phyloP scores from a whole-genome alignment of 92 coral and sea anemone genomes.

The Micromussa lordhowensis region DNA sequence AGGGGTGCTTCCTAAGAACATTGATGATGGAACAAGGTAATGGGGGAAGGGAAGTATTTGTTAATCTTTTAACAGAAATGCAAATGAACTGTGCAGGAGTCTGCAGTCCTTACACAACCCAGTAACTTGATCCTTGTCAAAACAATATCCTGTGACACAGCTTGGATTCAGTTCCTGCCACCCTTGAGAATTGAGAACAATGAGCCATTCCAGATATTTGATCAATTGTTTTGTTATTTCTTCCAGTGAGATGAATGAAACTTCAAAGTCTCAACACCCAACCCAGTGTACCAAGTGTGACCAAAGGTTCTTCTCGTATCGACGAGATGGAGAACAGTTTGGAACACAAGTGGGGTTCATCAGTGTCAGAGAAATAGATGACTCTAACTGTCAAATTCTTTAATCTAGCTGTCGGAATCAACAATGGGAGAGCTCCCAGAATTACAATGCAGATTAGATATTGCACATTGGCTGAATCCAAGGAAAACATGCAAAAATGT shows the following conservation, averaged over 20 bases:
- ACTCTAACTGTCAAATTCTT: slow-evolving; percentile 19
- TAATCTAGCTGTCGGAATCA: background rate
- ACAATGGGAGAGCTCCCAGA: background rate
- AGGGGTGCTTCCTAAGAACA: slow-evolving; percentile 73
- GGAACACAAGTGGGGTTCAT: slow-evolving; percentile 92
- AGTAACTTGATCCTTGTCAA: too few relatives aligned
- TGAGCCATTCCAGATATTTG: background rate
- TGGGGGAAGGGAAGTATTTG: background rate
- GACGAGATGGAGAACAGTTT: slow-evolving; percentile 85
- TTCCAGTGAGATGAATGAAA: slow-evolving; percentile 21
- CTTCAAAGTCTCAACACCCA: slow-evolving; percentile 41
- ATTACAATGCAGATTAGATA: background rate
- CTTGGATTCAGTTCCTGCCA: background rate
- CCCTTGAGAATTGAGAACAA: background rate
- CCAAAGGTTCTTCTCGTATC: slow-evolving; percentile 86
- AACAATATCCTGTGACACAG: background rate
- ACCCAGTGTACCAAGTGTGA: slow-evolving; percentile 91
- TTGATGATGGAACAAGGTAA: slow-evolving; percentile 87
- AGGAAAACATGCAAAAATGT: background rate
- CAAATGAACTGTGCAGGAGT: background rate
- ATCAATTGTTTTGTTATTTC: background rate
- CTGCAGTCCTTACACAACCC: background rate
- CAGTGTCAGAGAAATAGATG: slow-evolving; percentile 38
- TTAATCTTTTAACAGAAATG: background rate
- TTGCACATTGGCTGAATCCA: background rate